Conservation (phyloP, 2,113 vertebrate genomes). For the Charina bottae region DNA sequence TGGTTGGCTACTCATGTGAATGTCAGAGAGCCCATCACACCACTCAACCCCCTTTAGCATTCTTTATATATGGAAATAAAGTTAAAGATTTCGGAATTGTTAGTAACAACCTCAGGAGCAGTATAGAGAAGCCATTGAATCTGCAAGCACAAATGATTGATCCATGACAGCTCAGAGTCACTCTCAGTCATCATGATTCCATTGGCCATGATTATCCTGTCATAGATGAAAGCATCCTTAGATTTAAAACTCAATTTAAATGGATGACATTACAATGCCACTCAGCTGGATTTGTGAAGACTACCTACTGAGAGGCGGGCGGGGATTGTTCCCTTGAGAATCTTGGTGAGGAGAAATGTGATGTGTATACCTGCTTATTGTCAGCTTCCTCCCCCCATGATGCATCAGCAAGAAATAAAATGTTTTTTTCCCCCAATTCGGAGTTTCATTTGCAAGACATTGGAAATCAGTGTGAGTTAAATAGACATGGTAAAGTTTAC, state of each 20-base stretch:
- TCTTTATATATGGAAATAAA: background rate
- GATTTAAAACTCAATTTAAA: conserved; percentile 20
- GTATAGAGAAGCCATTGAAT: background rate
- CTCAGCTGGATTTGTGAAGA: background rate
- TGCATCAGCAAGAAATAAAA: background rate
- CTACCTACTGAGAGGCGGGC: background rate
- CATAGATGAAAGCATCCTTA: conserved; percentile 20
- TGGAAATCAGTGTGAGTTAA: background rate
- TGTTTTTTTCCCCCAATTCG: background rate
- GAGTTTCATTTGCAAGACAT: background rate
- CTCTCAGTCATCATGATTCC: background rate
- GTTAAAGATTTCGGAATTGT: background rate
- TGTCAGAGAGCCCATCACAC: background rate
- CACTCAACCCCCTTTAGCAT: background rate
- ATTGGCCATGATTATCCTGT: conserved; percentile 12
- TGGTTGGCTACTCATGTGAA: background rate
- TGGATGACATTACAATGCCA: conserved; percentile 12
- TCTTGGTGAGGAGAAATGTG: background rate
- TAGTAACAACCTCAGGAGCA: background rate
- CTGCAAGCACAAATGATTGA: background rate
- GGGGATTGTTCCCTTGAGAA: background rate
- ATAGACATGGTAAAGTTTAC: background rate
- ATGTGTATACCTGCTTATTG: background rate
- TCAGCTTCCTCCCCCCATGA: background rate
- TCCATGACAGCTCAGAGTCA: background rate